Percentiles rank a stretch among this genome's conserved stretches.
phyloP scores from a whole-genome alignment of 2,797 vertebrate genomes.

The Pseudotriccus pelzelni region DNA sequence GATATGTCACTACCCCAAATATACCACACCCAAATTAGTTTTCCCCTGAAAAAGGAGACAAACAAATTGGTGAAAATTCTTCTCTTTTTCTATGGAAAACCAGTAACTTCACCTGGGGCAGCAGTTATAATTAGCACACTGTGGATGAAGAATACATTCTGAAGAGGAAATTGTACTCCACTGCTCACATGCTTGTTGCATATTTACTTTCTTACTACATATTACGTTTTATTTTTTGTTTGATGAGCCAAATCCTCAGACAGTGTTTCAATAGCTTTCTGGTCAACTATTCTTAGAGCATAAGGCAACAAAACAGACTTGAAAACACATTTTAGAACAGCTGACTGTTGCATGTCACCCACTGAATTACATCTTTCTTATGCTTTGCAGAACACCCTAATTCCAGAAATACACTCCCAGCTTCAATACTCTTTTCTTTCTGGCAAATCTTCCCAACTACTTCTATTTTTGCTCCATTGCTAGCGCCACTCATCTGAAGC shows the following conservation, averaged over 20 bases:
- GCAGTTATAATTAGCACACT: background rate
- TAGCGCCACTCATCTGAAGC: constrained; percentile 6
- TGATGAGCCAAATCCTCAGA: background rate
- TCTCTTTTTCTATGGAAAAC: background rate
- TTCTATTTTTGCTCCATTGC: constrained; percentile 9
- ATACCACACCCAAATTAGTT: background rate
- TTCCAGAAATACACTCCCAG: background rate
- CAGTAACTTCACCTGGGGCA: background rate
- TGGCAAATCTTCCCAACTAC: background rate
- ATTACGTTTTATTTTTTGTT: background rate
- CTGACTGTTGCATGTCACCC: background rate
- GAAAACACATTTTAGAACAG: constrained; percentile 8
- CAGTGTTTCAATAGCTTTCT: background rate
- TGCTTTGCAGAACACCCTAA: constrained; percentile 4
- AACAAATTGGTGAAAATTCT: background rate
- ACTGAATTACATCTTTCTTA: background rate
- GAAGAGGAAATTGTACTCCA: background rate
- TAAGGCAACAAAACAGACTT: constrained; percentile 1
- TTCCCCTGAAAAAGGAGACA: background rate
- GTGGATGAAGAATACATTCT: background rate
- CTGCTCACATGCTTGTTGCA: background rate
- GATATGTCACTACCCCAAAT: background rate
- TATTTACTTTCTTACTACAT: background rate
- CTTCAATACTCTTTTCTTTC: background rate
- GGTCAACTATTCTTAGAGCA: background rate